Conservation (phyloP, 2,797 vertebrate genomes). For the Clarias laeviceps region DNA sequence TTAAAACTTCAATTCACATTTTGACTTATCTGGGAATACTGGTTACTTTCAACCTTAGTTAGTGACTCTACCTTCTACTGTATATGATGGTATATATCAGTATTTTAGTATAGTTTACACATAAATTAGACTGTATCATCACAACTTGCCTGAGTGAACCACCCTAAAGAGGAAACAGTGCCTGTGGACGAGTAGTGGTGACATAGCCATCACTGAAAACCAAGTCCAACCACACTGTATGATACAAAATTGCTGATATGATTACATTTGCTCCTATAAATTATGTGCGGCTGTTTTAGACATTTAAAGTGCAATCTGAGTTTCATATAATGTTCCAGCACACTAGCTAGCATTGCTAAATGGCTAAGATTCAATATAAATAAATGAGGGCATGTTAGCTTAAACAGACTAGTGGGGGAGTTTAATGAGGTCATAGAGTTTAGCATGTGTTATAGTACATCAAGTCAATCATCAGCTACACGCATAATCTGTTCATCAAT, state of each 20-base stretch:
- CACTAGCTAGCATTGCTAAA: background rate
- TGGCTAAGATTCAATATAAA: background rate
- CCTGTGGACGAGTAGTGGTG: slow-evolving; percentile 14
- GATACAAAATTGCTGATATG: slow-evolving; percentile 1
- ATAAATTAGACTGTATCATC: slow-evolving; percentile 2
- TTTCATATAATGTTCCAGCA: background rate
- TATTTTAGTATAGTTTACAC: background rate
- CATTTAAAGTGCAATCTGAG: slow-evolving; percentile 10
- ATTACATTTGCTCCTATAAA: background rate
- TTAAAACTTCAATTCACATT: background rate
- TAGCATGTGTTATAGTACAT: background rate
- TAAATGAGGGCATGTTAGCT: background rate
- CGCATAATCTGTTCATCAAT: background rate
- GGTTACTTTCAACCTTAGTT: background rate
- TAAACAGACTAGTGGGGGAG: background rate
- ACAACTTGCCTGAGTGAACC: background rate
- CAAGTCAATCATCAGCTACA: background rate
- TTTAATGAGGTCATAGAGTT: background rate
- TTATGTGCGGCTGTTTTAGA: background rate
- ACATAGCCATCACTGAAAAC: background rate
- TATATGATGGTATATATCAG: background rate
- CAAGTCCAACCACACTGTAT: background rate
- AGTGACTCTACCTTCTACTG: too few relatives aligned
- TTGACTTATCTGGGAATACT: background rate
- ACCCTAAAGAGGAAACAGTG: background rate